Evolutionary conservation across 2,113 vertebrate species (phyloP).

Genomic region (Micromys minutus): DNA sequence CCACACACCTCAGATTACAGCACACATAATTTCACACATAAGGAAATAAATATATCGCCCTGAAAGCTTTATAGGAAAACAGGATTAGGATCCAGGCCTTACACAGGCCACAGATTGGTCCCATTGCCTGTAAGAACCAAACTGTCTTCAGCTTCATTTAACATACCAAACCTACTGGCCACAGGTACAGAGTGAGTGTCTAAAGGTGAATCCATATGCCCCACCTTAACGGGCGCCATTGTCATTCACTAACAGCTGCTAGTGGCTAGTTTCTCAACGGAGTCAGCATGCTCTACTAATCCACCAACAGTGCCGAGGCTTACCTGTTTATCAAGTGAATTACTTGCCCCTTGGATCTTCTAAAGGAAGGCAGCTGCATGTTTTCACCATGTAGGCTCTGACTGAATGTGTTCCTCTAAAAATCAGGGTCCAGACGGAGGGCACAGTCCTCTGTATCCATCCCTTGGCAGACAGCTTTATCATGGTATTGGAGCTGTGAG

Average conservation of each 20-base stretch:
- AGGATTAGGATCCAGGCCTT: background rate
- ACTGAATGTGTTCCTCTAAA: background rate
- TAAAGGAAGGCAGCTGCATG: background rate
- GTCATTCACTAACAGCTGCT: background rate
- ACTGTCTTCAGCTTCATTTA: background rate
- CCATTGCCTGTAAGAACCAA: background rate
- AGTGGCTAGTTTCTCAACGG: background rate
- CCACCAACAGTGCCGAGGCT: background rate
- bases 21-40: background rate
- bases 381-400: background rate
- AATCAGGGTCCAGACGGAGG: background rate
- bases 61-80: constrained; percentile 33
- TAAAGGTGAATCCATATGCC: background rate
- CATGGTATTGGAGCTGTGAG: background rate
- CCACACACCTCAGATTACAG: background rate
- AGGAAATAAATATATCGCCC: constrained; percentile 17
- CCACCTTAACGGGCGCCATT: background rate
- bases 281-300: background rate
- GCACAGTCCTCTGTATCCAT: background rate
- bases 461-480: background rate
- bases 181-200: background rate
- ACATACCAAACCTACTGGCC: background rate
- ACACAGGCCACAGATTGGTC: background rate
- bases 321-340: background rate
- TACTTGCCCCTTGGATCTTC: background rate